These are phyloP conservation scores for Rhizoglyphus robini DNA, from an alignment of 1,140 invertebrate genomes.

Conservation along the genomic window DNA sequence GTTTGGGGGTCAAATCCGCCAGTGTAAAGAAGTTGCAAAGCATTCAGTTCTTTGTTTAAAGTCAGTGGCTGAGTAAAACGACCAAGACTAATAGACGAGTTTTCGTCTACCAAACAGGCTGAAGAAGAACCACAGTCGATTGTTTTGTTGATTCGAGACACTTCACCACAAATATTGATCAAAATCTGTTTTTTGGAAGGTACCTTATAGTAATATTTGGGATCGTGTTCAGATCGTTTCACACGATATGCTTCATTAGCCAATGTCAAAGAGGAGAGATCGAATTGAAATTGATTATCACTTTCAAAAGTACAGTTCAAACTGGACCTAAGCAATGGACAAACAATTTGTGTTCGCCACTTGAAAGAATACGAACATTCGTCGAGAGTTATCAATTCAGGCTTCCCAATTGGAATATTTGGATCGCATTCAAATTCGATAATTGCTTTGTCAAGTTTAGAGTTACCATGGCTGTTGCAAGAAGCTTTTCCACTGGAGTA, in stretches of 20 bases:
- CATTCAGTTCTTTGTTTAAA: conserved; percentile 18
- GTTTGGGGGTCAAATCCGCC: conserved; percentile 17
- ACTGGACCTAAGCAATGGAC: background rate
- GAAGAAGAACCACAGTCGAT: conserved; percentile 7
- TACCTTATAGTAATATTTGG: background rate
- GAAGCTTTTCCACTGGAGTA: background rate
- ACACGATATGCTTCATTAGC: conserved; percentile 11
- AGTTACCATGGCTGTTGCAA: no score
- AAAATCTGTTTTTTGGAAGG: background rate
- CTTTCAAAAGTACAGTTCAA: conserved; percentile 3
- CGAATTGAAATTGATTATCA: conserved; percentile 16
- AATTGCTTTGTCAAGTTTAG: no score
- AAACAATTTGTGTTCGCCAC: conserved; percentile 22
- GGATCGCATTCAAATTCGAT: conserved; percentile 26
- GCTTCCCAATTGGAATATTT: conserved; percentile 7
- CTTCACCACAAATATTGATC: conserved; percentile 23
- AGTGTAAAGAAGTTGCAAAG: conserved; percentile 19
- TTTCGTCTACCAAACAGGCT: conserved; percentile 20
- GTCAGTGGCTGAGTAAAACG: conserved; percentile 20
- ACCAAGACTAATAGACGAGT: conserved; percentile 18
- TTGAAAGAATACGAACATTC: conserved; percentile 24
- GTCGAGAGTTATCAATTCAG: conserved; percentile 19
- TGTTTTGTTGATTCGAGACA: conserved; percentile 16
- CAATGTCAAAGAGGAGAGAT: conserved; percentile 14
- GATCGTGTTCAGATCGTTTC: conserved; percentile 2